These are phyloP conservation scores for Sarcophaga variegata DNA, from an alignment of 2,888 invertebrate genomes.

Conservation along the genomic window DNA sequence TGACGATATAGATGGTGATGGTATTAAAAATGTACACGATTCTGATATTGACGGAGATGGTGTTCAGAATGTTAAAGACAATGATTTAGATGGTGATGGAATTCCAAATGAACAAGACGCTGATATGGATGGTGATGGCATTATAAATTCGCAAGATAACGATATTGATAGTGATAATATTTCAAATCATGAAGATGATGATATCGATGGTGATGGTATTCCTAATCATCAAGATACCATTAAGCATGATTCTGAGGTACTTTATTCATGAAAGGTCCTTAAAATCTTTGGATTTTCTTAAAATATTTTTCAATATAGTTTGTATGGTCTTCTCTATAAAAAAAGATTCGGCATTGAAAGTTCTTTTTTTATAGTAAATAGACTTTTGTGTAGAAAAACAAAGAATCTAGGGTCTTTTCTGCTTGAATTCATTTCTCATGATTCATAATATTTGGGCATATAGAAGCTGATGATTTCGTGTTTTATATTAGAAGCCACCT, in stretches of 20 bases:
- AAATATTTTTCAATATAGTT: slow-evolving; percentile 24
- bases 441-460: slow-evolving; percentile 1
- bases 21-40: slow-evolving; percentile 74
- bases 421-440: slow-evolving; percentile 32
- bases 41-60: slow-evolving; percentile 76
- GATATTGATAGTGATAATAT: slow-evolving; percentile 74
- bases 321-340: slow-evolving; percentile 56
- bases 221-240: slow-evolving; percentile 74
- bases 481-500: slow-evolving; percentile 55
- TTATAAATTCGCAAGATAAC: slow-evolving; percentile 82
- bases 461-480: slow-evolving; percentile 66
- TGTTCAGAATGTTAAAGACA: slow-evolving; percentile 74
- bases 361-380: slow-evolving; percentile 64
- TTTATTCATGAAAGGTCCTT: slow-evolving; percentile 65
- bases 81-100: slow-evolving; percentile 73
- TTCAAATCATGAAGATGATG: slow-evolving; percentile 70
- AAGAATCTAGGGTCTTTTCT: slow-evolving; percentile 64
- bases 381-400: slow-evolving; percentile 60
- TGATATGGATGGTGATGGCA: slow-evolving; percentile 79
- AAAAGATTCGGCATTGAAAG: slow-evolving; percentile 51
- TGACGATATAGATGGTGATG: slow-evolving; percentile 74
- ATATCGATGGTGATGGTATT: slow-evolving; percentile 72
- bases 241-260: slow-evolving; percentile 70
- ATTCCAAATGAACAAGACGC: slow-evolving; percentile 72
- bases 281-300: slow-evolving; percentile 61